Conservation (phyloP, 2,888 invertebrate genomes). For the Tenthredo mesomela region DNA sequence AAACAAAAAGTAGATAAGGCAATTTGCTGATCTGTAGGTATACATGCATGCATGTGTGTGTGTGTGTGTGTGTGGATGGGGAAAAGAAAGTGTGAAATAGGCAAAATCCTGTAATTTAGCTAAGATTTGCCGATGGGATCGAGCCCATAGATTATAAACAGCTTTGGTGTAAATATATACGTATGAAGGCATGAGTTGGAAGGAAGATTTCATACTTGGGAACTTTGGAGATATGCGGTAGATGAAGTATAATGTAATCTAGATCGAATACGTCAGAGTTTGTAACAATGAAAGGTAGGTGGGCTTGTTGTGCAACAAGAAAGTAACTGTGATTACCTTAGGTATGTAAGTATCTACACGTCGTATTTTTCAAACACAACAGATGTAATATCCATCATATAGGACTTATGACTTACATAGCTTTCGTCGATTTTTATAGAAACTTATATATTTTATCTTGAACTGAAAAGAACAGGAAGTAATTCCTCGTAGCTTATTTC, state of each 20-base stretch:
- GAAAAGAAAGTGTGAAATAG: conserved; percentile 38
- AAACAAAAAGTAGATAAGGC: not conserved
- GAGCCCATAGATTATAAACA: conserved; percentile 14
- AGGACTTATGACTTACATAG: not conserved
- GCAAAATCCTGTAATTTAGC: conserved; percentile 38
- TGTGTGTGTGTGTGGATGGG: not conserved
- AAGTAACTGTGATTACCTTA: conserved; percentile 44
- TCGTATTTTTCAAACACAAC: not conserved
- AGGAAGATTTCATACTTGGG: conserved; percentile 44
- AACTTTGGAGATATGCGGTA: conserved; percentile 49
- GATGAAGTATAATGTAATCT: conserved; percentile 52
- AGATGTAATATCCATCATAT: not conserved
- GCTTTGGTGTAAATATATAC: conserved; percentile 5
- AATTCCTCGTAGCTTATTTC: not conserved
- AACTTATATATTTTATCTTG: not conserved
- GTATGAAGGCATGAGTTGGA: not conserved
- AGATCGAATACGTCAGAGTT: conserved; percentile 51
- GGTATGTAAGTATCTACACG: conserved; percentile 3
- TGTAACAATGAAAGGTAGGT: conserved; percentile 40
- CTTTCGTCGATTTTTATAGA: not conserved
- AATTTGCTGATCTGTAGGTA: not conserved
- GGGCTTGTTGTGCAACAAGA: conserved; percentile 41
- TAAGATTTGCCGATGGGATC: conserved; percentile 36
- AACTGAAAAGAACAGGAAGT: not conserved
- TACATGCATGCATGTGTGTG: not conserved